phyloP scores from a whole-genome alignment of 2,113 vertebrate genomes.

The Sapajus apella region DNA sequence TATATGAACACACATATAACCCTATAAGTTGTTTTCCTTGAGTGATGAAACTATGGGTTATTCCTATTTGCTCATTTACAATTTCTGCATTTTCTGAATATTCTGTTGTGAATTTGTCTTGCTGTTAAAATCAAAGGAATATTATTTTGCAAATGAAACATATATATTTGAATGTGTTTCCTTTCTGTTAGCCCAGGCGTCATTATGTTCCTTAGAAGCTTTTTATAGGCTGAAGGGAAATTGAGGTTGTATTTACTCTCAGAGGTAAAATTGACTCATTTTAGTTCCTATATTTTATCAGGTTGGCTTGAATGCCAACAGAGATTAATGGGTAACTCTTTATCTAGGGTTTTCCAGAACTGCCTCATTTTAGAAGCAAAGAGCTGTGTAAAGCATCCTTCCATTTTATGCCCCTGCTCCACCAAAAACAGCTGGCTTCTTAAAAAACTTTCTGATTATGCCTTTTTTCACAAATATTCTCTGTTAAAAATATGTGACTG shows the following conservation, averaged over 20 bases:
- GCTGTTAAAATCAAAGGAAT: conserved; percentile 17
- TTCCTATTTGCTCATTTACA: conserved; percentile 9
- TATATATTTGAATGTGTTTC: background rate
- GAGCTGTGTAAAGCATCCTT: background rate
- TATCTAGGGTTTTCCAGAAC: conserved; percentile 42
- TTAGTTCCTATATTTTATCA: conserved; percentile 43
- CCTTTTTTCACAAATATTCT: background rate
- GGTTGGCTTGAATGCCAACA: conserved; percentile 12
- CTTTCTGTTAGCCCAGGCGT: background rate
- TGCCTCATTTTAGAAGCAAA: conserved; percentile 21
- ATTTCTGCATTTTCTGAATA: conserved; percentile 34
- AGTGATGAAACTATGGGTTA: background rate
- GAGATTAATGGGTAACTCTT: conserved; percentile 58
- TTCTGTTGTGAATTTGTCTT: conserved; percentile 45
- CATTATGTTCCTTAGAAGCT: background rate
- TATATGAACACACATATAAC: background rate
- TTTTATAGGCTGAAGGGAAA: conserved; percentile 27
- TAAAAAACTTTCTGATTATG: conserved; percentile 21
- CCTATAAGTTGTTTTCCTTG: background rate
- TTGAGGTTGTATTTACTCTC: conserved; percentile 37
- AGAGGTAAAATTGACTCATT: conserved; percentile 38
- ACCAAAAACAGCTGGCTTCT: background rate
- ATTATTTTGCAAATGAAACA: conserved; percentile 2
- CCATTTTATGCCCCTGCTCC: background rate
- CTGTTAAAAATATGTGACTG: background rate